Evolutionary conservation across 2,888 invertebrate genomes (phyloP), one percentile per base, ranked within the genome.

Genomic region (Thera britannica): DNA sequence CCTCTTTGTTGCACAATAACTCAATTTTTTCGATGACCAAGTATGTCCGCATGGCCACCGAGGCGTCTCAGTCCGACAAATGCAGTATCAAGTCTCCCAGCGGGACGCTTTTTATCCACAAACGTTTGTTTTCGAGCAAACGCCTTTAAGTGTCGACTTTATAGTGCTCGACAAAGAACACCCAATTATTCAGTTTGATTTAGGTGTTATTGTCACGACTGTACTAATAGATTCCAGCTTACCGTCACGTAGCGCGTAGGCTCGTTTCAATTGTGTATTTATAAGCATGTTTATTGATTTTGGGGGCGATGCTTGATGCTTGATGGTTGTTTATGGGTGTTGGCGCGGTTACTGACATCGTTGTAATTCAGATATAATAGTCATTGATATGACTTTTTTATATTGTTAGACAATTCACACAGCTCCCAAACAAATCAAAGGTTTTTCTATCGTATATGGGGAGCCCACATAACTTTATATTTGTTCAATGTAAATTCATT

Each of bases 161-260:
- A 74, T 71, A 65, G 60, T 41, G 62, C 56, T 65, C 56, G 11
- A 74, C 73, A 67, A 68, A 70, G 70, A 72, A 68, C 65, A 71
- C 62, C 67, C 72, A 70, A 72, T 70, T 73, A 75, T 73, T 75
- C 67, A 69, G 69, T 75, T 66, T 70, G 71, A 67, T 68, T 68
- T 74, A 72, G 62, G 58, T 71, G 61, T 63, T 71, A 68, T 68
- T 56, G 65, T 68, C 56, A 52, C 59, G 62, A 62, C 54, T 62
- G 60, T 57, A 62, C 65, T 68, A 74, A 67, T 62, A 56, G 34
- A 51, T 58, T 62, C 58, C 41, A 55, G 11, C 58, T 58, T 61
- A 55, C 41, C 11, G 55, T 36, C 49, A n/a, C 41, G 49, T 58
- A 58, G 6, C 49, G 9, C 41, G 49, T 58, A 58, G 6, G 58